A percentile compares a stretch with the other conserved stretches of the same genome.
Conservation (phyloP, 2,797 vertebrate species). For the Enteromius treurensis region DNA sequence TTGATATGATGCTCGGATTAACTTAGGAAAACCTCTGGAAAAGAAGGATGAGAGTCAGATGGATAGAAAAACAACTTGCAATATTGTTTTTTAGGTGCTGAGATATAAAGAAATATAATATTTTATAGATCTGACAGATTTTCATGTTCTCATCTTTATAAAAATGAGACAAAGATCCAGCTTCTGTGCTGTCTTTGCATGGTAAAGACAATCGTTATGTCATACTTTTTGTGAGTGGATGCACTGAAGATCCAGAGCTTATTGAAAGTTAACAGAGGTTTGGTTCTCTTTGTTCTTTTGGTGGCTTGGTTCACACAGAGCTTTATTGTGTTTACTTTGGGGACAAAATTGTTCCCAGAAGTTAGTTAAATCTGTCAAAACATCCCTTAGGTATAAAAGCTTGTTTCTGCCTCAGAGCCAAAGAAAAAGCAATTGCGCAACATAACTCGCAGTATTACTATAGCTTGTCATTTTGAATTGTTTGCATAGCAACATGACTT, state of each 20-base stretch:
- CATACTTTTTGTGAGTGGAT: background rate
- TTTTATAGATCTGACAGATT: background rate
- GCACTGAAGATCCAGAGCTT: background rate
- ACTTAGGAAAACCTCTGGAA: slow-evolving; percentile 7
- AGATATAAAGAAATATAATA: background rate
- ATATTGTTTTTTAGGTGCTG: slow-evolving; percentile 9
- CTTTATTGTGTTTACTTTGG: background rate
- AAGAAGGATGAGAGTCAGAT: slow-evolving; percentile 19
- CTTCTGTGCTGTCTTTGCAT: background rate
- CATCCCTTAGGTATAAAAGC: background rate
- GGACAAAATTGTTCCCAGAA: slow-evolving; percentile 13
- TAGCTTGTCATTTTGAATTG: background rate
- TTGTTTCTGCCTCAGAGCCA: background rate
- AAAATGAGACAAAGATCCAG: background rate
- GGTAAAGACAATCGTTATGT: background rate
- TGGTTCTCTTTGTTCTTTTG: slow-evolving; percentile 11
- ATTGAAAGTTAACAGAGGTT: background rate
- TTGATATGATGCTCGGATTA: slow-evolving; percentile 55
- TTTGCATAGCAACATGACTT: background rate
- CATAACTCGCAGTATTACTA: background rate
- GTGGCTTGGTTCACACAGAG: slow-evolving; percentile 1
- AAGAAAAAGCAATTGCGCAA: background rate
- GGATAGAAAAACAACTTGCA: background rate
- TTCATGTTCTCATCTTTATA: background rate
- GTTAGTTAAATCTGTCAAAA: slow-evolving; percentile 9